phyloP scores from a whole-genome alignment of 1,140 invertebrate species.

The Meloidogyne floridensis region DNA sequence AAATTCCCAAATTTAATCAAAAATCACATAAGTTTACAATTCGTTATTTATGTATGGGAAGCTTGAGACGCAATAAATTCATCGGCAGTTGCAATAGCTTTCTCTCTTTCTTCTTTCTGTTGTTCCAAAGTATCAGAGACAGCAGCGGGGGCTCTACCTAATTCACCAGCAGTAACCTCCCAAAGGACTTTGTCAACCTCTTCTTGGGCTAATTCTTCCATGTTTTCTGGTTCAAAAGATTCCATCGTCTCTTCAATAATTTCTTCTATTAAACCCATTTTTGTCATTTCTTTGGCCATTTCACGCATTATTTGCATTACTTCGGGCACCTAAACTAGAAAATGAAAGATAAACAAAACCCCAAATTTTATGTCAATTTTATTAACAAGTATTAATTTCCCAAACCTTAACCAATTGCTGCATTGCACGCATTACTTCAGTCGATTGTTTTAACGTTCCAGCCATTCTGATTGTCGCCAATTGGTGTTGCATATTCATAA shows the following conservation, averaged over 20 bases:
- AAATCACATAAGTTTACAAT: neutral
- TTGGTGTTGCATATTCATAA: conserved; percentile 97
- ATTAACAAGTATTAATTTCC: neutral
- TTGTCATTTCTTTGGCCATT: conserved; percentile 98
- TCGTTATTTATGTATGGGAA: neutral
- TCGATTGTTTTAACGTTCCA: conserved; percentile 86
- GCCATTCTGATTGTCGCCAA: conserved; percentile 85
- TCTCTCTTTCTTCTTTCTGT: conserved; percentile 21
- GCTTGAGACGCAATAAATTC: conserved; percentile 44
- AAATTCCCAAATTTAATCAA: conserved; percentile 1
- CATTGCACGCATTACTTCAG: conserved; percentile 96
- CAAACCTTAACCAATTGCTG: conserved; percentile 71
- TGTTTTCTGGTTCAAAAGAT: conserved; percentile 81
- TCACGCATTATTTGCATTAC: conserved; percentile 93
- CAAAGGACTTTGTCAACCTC: conserved; percentile 94
- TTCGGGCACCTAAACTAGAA: conserved; percentile 79
- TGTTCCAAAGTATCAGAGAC: conserved; percentile 30
- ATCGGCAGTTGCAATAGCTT: conserved; percentile 43
- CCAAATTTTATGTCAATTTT: neutral
- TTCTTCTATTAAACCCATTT: conserved; percentile 88
- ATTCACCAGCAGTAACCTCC: conserved; percentile 84
- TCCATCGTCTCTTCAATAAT: conserved; percentile 98
- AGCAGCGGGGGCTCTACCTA: conserved; percentile 61
- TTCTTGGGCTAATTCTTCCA: conserved; percentile 86
- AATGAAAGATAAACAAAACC: conserved; percentile 68